A percentile compares a stretch with the other conserved stretches of the same genome.
Conservation (phyloP, 2,113 vertebrate genomes). For the Calcarius ornatus region DNA sequence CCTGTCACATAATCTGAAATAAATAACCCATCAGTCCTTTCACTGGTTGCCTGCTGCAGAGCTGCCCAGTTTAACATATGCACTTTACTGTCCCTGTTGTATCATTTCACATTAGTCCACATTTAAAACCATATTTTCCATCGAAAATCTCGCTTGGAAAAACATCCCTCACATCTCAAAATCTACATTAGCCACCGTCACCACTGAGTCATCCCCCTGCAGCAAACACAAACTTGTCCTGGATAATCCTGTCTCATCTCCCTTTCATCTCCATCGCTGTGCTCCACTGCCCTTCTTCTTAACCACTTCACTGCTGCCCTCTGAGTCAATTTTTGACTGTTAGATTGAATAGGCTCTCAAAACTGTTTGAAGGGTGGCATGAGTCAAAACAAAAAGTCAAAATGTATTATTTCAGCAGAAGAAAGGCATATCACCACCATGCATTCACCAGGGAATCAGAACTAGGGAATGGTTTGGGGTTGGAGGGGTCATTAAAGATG, state of each 20-base stretch:
- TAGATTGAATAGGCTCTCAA: background rate
- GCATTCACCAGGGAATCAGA: background rate
- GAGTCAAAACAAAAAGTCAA: background rate
- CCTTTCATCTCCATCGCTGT: background rate
- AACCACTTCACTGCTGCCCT: background rate
- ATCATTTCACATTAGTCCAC: background rate
- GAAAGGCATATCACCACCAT: background rate
- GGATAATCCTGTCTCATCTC: constrained; percentile 1
- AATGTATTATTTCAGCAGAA: background rate
- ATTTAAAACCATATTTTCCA: constrained; percentile 1
- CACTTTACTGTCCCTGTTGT: background rate
- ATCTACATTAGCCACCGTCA: background rate
- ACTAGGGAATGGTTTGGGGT: background rate
- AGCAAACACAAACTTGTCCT: background rate
- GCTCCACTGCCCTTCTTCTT: background rate
- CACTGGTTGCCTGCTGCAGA: background rate
- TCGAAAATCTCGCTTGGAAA: background rate
- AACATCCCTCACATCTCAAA: background rate
- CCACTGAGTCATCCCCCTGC: constrained; percentile 20
- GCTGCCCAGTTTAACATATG: background rate
- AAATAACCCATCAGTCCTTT: constrained; percentile 36
- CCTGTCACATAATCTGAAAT: constrained; percentile 16
- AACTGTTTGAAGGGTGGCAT: background rate
- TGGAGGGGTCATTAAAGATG: background rate
- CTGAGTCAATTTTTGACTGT: background rate